These are phyloP conservation scores for Sebastes hopkinsi DNA, from an alignment of 2,797 vertebrate species.

Conservation along the genomic window DNA sequence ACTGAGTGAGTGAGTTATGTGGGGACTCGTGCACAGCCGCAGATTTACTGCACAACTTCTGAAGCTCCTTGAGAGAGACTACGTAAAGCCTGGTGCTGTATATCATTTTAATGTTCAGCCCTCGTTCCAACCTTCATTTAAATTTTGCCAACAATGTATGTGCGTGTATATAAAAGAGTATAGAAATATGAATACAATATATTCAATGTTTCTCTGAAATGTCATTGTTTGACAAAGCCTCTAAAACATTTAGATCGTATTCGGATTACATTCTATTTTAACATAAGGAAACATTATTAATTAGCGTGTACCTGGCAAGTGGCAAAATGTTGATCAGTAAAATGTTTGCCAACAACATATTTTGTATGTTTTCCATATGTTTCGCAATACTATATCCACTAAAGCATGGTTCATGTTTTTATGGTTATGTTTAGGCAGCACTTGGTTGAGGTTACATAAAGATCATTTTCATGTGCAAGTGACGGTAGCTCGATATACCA, in stretches of 20 bases:
- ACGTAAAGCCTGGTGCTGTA: not conserved
- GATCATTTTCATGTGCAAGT: not conserved
- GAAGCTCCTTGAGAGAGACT: constrained; percentile 14
- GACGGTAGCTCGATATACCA: too few relatives aligned
- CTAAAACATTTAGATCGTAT: too few relatives aligned
- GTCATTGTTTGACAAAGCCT: not conserved
- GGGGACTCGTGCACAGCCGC: not conserved
- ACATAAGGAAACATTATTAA: not conserved
- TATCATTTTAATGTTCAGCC: not conserved
- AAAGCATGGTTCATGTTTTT: not conserved
- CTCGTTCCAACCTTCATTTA: not conserved
- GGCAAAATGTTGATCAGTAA: not conserved
- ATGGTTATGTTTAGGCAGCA: not conserved
- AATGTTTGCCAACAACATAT: not conserved
- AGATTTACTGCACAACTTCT: constrained; percentile 26
- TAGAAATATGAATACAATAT: not conserved
- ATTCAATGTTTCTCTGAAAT: not conserved
- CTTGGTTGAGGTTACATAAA: not conserved
- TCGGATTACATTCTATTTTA: not conserved
- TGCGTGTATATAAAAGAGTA: not conserved
- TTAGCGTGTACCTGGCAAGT: too few relatives aligned
- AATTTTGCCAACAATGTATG: not conserved
- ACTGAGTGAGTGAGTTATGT: not conserved
- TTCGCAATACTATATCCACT: not conserved
- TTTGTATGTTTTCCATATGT: not conserved